phyloP scores from a whole-genome alignment of 2,113 vertebrate species.

The Neotoma lepida region DNA sequence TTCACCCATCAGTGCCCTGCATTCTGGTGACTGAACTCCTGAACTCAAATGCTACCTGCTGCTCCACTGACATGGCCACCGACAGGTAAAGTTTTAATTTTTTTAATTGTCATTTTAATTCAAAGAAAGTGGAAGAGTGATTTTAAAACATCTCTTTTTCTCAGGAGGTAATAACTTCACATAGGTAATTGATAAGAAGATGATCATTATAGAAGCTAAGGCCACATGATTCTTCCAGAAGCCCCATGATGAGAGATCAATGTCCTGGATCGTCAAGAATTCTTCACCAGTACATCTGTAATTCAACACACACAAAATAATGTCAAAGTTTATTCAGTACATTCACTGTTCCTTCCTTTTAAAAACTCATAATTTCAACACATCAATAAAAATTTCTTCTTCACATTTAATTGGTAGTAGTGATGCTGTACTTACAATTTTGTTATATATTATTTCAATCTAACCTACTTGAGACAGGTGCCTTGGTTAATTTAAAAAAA shows the following conservation, averaged over 20 bases:
- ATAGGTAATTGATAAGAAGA: conserved; percentile 90
- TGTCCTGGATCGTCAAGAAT: conserved; percentile 86
- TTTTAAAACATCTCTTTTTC: conserved; percentile 89
- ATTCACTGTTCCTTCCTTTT: neutral
- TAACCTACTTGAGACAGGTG: neutral
- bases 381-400: neutral
- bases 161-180: conserved; percentile 89
- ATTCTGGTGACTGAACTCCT: too few species aligned
- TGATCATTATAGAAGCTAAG: conserved; percentile 87
- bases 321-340: neutral
- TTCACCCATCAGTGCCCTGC: too few species aligned
- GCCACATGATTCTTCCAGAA: conserved; percentile 94
- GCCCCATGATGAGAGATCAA: conserved; percentile 88
- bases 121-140: neutral
- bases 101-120: neutral
- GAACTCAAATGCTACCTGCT: too few species aligned
- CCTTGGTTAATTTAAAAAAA: neutral
- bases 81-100: too few species aligned
- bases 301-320: conserved; percentile 53
- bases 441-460: neutral
- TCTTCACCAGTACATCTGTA: conserved; percentile 87
- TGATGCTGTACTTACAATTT: neutral
- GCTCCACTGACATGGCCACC: too few species aligned
- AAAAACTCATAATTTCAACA: neutral
- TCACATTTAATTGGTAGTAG: neutral